phyloP scores from a whole-genome alignment of 2,797 vertebrate genomes.

The Falco berigora region DNA sequence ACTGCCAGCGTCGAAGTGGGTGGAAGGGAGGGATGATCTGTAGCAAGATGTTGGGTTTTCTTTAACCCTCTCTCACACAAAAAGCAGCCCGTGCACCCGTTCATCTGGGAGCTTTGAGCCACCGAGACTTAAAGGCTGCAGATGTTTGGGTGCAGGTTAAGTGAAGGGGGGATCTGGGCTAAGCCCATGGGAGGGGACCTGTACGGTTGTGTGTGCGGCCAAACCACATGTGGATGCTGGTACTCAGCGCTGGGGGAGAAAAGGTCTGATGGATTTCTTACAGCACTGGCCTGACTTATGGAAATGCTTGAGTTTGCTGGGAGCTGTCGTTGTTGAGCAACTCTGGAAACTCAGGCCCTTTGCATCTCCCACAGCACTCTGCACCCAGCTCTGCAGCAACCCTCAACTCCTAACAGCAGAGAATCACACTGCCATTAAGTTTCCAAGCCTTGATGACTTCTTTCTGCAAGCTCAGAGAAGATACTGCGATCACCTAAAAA shows the following conservation, averaged over 20 bases:
- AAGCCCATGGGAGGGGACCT: neutral
- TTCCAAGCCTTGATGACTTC: neutral
- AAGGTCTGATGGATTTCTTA: neutral
- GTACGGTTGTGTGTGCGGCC: accelerated
- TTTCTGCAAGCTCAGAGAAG: neutral
- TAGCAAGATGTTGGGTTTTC: slow-evolving; percentile 52
- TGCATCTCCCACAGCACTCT: neutral
- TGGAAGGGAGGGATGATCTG: slow-evolving; percentile 43
- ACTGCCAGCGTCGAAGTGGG: slow-evolving; percentile 3
- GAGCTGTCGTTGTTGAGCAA: neutral
- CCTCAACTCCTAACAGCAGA: neutral
- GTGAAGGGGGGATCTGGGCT: neutral
- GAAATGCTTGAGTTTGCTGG: neutral
- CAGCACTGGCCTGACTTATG: neutral
- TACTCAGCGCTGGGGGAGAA: neutral
- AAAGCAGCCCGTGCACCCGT: neutral
- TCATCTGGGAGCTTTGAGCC: accelerated
- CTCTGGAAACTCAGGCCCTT: neutral
- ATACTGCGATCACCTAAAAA: neutral
- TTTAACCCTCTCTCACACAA: slow-evolving; percentile 34
- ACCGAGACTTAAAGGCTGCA: neutral
- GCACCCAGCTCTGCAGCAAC: neutral
- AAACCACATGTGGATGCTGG: accelerated
- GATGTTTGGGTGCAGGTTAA: neutral
- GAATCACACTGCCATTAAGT: neutral